These are phyloP conservation scores for Halcyon smyrnensis DNA, from an alignment of 2,797 vertebrate genomes.

Conservation along the genomic window DNA sequence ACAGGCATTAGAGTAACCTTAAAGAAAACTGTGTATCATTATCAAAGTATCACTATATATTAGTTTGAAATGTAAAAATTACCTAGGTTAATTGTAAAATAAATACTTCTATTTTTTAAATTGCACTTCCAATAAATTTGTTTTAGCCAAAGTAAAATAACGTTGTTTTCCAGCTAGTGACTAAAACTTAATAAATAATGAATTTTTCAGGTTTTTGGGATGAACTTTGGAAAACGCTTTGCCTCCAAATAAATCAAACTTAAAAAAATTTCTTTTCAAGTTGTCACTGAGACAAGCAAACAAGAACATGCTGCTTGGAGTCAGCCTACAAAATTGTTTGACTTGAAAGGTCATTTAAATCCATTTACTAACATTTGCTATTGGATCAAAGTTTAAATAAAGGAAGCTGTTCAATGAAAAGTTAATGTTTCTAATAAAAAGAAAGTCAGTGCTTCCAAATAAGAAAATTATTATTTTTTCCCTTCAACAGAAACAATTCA, in stretches of 20 bases:
- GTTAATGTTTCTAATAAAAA: background rate
- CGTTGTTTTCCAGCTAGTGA: background rate
- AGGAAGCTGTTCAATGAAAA: background rate
- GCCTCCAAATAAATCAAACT: background rate
- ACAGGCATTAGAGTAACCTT: background rate
- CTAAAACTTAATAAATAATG: background rate
- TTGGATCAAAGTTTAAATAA: constrained; percentile 1
- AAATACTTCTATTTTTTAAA: background rate
- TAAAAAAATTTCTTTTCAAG: background rate
- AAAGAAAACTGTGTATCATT: background rate
- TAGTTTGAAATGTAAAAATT: background rate
- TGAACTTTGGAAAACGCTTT: background rate
- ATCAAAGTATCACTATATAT: background rate
- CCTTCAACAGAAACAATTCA: background rate
- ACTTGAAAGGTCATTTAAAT: constrained; percentile 16
- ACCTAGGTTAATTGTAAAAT: background rate
- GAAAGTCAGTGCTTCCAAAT: background rate
- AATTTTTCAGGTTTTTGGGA: background rate
- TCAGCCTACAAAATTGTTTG: background rate
- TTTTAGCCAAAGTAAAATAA: background rate
- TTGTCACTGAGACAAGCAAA: background rate
- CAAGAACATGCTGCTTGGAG: background rate
- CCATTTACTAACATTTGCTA: background rate
- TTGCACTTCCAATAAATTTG: background rate
- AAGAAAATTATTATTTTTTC: background rate